Base-by-base conservation (phyloP, 2,113 vertebrate species). In the Bettongia penicillata region DNA sequence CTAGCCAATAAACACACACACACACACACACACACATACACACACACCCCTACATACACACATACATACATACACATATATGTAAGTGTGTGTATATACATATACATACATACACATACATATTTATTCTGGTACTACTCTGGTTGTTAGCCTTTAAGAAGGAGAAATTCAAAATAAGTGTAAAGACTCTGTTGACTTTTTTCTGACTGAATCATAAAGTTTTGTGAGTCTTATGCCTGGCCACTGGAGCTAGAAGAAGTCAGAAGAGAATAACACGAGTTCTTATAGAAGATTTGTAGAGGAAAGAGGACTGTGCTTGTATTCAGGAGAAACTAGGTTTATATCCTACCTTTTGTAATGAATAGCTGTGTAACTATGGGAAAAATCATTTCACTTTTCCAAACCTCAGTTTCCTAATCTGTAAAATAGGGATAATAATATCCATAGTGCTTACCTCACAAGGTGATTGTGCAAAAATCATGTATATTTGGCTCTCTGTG, bases 101-200 rank as follows among this genome's bases (percentile, higher is more conserved):
- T 24, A 53, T 53, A 53, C 53, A 53, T 53, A 53, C 23, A 53
- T 24, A 25, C 7, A 53, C 48, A 51, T 51, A 51, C 8, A 51
- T 14, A 51, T 51, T 7, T 22, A 61, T 52, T 84, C 14, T 84
- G 68, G n/a, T 84, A 26, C 61, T n/a, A 77, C 3, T 19, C 14
- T 77, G 61, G 4, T n/a, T 77, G 61, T 77, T 37, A 77, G 14
- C 37, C 61, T 57, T 57, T 57, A 77, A 24, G 5, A 96, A 93
- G 28, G 95, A 93, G 92, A 95, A 91, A 95, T 53, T n/a, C 37
- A 84, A 84, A 96, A 84, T 16, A 55, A 91, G 92, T 93, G 50
- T 28, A 28, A 28, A 52, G 43, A 53, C 57, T 28, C 24, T 51
- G 90, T 48, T 37, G 3, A 77, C 84, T 92, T 53, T 53, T 84